These are phyloP conservation scores for Hyperopisus bebe DNA, from an alignment of 2,113 vertebrate genomes.

Conservation along the genomic window DNA sequence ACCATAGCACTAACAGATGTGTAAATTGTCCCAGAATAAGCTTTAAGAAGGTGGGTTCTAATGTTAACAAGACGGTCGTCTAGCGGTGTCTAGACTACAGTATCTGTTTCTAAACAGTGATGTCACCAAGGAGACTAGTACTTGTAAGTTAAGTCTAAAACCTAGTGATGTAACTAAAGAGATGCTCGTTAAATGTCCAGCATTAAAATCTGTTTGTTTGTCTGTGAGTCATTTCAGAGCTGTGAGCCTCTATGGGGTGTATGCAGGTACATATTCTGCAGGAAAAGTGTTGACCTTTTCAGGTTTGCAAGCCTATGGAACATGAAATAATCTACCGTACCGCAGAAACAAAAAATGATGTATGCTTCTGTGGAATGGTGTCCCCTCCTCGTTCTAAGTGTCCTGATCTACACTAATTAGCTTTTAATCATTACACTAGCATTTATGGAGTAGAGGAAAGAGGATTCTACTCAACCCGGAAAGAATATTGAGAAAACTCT, in stretches of 20 bases:
- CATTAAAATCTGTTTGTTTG: not conserved
- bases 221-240: not conserved
- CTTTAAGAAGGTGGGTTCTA: not conserved
- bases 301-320: not conserved
- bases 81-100: not conserved
- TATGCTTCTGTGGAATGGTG: not conserved
- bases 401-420: not conserved
- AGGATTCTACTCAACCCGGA: not conserved
- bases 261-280: not conserved
- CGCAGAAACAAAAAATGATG: not conserved
- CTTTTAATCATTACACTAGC: not conserved
- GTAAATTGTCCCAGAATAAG: not conserved
- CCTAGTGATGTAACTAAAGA: not conserved
- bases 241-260: not conserved
- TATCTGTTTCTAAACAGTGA: not conserved
- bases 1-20: not conserved
- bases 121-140: not conserved
- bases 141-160: not conserved
- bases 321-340: not conserved
- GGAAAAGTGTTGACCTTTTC: not conserved
- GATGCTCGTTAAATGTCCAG: not conserved
- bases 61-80: not conserved
- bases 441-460: not conserved
- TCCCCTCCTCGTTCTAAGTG: not conserved
- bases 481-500: not conserved